A percentile compares a stretch with the other conserved stretches of the same genome.
phyloP scores from a whole-genome alignment of 2,113 vertebrate genomes.

The Halcyon malimbica region DNA sequence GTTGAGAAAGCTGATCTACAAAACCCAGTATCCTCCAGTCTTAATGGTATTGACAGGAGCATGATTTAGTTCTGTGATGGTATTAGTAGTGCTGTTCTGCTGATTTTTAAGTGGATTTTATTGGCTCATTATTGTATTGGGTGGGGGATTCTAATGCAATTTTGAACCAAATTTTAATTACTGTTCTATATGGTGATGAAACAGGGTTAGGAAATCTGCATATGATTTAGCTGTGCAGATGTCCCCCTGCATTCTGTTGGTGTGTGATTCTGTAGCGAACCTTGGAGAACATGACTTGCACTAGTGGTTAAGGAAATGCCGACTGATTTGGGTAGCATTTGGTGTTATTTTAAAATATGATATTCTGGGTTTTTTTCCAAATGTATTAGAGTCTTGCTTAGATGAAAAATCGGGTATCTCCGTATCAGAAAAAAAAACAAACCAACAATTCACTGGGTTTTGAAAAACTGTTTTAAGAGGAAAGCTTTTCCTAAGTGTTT shows the following conservation, averaged over 20 bases:
- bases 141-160: background rate
- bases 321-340: background rate
- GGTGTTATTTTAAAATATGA: background rate
- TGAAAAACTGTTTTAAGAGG: background rate
- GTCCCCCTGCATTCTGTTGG: background rate
- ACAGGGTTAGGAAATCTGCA: background rate
- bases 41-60: background rate
- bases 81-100: background rate
- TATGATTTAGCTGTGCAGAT: background rate
- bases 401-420: background rate
- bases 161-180: background rate
- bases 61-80: background rate
- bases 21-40: background rate
- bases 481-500: background rate
- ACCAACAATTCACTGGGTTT: background rate
- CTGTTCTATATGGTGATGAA: background rate
- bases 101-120: background rate
- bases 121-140: background rate
- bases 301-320: background rate
- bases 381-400: background rate
- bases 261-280: background rate
- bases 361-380: background rate
- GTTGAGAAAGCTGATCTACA: background rate
- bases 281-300: background rate
- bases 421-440: background rate